Percentiles rank a stretch among this genome's conserved stretches.
Conservation (phyloP, 2,113 vertebrate species). For the Cranoglanis bouderius region DNA sequence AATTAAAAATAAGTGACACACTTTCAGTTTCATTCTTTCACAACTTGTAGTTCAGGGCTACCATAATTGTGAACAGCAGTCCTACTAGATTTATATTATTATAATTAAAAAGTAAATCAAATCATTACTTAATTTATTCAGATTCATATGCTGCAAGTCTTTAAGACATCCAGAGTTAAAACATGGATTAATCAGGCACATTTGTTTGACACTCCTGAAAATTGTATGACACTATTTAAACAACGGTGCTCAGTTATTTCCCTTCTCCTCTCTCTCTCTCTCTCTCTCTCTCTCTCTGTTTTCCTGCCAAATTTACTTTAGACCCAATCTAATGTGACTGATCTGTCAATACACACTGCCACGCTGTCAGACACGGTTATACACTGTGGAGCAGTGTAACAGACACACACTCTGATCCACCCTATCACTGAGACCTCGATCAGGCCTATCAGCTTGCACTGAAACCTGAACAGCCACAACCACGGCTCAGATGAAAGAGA, state of each 20-base stretch:
- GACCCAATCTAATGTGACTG: slow-evolving; percentile 19
- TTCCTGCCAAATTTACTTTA: slow-evolving; percentile 15
- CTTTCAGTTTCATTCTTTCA: background rate
- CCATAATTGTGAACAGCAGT: background rate
- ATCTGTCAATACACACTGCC: slow-evolving; percentile 22
- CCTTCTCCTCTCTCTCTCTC: background rate
- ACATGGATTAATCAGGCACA: background rate
- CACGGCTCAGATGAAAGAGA: slow-evolving; percentile 72
- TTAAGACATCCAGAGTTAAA: background rate
- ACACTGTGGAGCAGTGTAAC: slow-evolving; percentile 8
- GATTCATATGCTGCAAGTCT: background rate
- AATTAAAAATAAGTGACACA: too few species aligned
- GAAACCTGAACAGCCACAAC: slow-evolving; percentile 68
- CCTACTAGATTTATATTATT: background rate
- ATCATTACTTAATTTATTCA: background rate
- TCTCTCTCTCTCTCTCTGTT: background rate
- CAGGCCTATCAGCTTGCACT: slow-evolving; percentile 66
- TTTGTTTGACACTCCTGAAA: background rate
- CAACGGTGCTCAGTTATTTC: background rate
- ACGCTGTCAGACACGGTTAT: slow-evolving; percentile 17
- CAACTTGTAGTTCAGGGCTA: background rate
- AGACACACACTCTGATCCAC: slow-evolving; percentile 41
- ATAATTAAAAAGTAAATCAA: background rate
- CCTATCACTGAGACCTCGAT: slow-evolving; percentile 52
- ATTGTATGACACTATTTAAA: background rate